Evolutionary conservation across 2,113 vertebrate species (phyloP), one percentile per base, ranked within the genome.

Genomic region (Peromyscus leucopus): DNA sequence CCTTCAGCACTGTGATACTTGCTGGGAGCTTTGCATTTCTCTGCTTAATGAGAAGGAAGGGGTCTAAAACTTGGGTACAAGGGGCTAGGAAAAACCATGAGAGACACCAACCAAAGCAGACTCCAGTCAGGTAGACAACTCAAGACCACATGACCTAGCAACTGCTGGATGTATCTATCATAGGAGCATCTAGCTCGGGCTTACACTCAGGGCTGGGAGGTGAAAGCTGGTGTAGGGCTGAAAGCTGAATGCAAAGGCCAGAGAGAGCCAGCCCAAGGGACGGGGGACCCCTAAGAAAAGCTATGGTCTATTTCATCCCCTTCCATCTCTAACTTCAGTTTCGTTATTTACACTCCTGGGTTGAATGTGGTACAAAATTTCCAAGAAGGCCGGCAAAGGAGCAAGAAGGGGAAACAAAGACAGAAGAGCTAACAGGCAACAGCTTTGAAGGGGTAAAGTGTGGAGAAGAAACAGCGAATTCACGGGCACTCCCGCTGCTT

Each of bases 401-500:
- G 26, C 19, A 7, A 16, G 65, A 89, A 72, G 57, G 36, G 46
- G 17, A 51, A 42, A 69, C 17, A 51, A 36, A 80, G 63, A 22
- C 28, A 48, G 63, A 51, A 86, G 63, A 48, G 84, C 69, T 51
- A 69, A 86, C 16, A 51, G 92, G 71, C 78, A 94, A 88, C 93
- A 96, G 97, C 90, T 97, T 92, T 83, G 39, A 71, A 86, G 85
- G 57, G 76, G 85, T 51, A 92, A 89, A 19, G 3, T 22, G 22
- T 24, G 33, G 7, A 96, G 95, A 92, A 90, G 95, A 95, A 97
- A 94, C 10, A 79, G 92, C 17, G 48, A 95, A 80, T 59, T 96
- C 89, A 36, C 96, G 80, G 80, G 91, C 83, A 83, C 65, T 96
- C 90, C 96, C 51, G 79, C 93, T 96, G 57, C 17, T 97, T 96